phyloP scores from a whole-genome alignment of 1,140 invertebrate genomes.

The Panulirus ornatus region DNA sequence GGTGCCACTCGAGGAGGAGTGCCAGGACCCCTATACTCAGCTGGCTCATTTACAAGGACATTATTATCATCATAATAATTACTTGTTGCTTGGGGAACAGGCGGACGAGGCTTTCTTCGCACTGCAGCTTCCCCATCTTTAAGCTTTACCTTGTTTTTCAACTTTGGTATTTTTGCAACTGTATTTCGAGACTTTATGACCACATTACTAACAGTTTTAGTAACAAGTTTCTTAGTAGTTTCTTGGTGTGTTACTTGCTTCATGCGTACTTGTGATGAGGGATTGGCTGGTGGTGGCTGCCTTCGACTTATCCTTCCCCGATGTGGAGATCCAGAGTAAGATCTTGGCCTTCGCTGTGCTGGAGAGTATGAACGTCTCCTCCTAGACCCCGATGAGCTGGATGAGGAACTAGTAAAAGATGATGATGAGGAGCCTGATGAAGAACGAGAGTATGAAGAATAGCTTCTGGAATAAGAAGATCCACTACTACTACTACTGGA shows the following conservation, averaged over 20 bases:
- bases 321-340: constrained; percentile 44
- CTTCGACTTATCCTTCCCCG: constrained; percentile 54
- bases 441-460: constrained; percentile 71
- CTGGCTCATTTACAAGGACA: constrained; percentile 51
- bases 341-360: constrained; percentile 47
- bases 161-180: constrained; percentile 52
- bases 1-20: constrained; percentile 45
- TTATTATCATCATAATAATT: constrained; percentile 58
- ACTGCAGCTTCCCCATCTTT: constrained; percentile 61
- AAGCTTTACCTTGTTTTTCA: constrained; percentile 68
- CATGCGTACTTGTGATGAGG: constrained; percentile 53
- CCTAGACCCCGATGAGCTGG: constrained; percentile 63
- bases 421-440: constrained; percentile 67
- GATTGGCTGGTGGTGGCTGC: constrained; percentile 46
- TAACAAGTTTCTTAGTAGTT: constrained; percentile 72
- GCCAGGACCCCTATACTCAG: constrained; percentile 60
- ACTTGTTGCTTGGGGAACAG: constrained; percentile 35
- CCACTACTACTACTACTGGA: constrained; percentile 69
- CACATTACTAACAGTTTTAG: constrained; percentile 73
- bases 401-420: constrained; percentile 58
- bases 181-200: constrained; percentile 55
- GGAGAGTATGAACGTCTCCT: constrained; percentile 52
- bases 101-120: constrained; percentile 52
- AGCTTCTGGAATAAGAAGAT: constrained; percentile 70
- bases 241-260: constrained; percentile 66